A percentile compares a stretch with the other conserved stretches of the same genome.
Evolutionary conservation across 2,797 vertebrate genomes (phyloP).

Genomic region (Eupleurogrammus muticus): DNA sequence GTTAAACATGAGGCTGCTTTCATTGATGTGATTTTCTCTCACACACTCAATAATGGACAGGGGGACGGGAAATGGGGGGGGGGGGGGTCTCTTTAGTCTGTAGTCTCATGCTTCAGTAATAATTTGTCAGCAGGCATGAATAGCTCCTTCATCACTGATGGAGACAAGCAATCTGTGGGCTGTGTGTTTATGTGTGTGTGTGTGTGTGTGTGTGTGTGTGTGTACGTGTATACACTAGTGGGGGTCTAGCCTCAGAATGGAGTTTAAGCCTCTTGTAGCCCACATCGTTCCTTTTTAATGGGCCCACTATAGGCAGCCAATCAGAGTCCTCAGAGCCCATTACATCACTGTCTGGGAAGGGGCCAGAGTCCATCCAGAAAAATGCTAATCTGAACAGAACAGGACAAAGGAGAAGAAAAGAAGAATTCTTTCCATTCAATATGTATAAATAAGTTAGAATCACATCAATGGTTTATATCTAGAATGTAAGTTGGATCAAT

Average conservation of each 20-base stretch:
- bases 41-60: slow-evolving; percentile 58
- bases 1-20: slow-evolving; percentile 61
- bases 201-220: slow-evolving; percentile 37
- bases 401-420: slow-evolving; percentile 3
- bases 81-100: slow-evolving; percentile 75
- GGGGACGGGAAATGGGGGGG: slow-evolving; percentile 43
- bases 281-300: slow-evolving; percentile 71
- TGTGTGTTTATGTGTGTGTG: slow-evolving; percentile 40
- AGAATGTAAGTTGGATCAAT: no score
- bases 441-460: not conserved
- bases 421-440: not conserved
- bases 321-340: slow-evolving; percentile 65
- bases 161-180: slow-evolving; percentile 49
- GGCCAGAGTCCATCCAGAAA: slow-evolving; percentile 45
- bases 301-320: slow-evolving; percentile 88
- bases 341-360: slow-evolving; percentile 84
- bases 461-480: no score
- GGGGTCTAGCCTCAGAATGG: slow-evolving; percentile 71
- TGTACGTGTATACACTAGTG: slow-evolving; percentile 40
- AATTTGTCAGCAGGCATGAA: slow-evolving; percentile 82
- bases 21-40: slow-evolving; percentile 64
- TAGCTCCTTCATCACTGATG: slow-evolving; percentile 67
- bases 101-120: slow-evolving; percentile 85
- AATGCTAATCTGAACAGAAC: slow-evolving; percentile 36
- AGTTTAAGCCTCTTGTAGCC: slow-evolving; percentile 76